phyloP scores from a whole-genome alignment of 2,797 vertebrate species.

The Periparus ater region DNA sequence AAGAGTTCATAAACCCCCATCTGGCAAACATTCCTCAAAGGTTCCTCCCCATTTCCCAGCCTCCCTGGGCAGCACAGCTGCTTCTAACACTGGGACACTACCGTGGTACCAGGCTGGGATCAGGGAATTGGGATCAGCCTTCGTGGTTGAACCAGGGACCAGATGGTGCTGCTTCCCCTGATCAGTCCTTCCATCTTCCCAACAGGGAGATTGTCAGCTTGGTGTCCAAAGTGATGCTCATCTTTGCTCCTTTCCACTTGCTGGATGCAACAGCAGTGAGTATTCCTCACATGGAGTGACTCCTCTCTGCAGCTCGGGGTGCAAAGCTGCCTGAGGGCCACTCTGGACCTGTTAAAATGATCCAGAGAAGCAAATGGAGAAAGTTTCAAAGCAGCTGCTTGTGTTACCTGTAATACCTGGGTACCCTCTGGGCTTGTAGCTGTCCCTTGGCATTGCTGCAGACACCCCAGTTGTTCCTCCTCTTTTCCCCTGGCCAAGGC shows the following conservation, averaged over 20 bases:
- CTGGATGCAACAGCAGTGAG: constrained; percentile 77
- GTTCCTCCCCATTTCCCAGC: not conserved
- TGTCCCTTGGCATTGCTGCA: not conserved
- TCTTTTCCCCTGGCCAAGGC: not conserved
- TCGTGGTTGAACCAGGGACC: not conserved
- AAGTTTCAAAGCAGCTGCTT: not conserved
- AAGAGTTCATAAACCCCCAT: not conserved
- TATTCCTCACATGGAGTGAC: not conserved
- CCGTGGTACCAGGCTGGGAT: not conserved
- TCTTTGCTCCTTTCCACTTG: constrained; percentile 70
- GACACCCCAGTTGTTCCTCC: not conserved
- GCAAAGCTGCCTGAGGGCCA: not conserved
- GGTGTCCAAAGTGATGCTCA: constrained; percentile 73
- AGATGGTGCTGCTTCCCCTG: not conserved
- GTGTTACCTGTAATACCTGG: not conserved
- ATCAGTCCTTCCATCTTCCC: not conserved
- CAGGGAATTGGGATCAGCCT: not conserved
- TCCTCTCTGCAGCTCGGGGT: not conserved
- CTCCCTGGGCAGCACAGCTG: not conserved
- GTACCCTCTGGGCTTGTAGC: not conserved
- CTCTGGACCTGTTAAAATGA: not conserved
- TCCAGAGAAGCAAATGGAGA: not conserved
- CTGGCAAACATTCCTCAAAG: not conserved
- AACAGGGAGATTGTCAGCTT: constrained; percentile 67
- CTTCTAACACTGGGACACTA: not conserved